Percentiles rank a stretch among this genome's conserved stretches.
Evolutionary conservation across 1,140 invertebrate genomes (phyloP).

Genomic region (Sarcophaga peregrina): DNA sequence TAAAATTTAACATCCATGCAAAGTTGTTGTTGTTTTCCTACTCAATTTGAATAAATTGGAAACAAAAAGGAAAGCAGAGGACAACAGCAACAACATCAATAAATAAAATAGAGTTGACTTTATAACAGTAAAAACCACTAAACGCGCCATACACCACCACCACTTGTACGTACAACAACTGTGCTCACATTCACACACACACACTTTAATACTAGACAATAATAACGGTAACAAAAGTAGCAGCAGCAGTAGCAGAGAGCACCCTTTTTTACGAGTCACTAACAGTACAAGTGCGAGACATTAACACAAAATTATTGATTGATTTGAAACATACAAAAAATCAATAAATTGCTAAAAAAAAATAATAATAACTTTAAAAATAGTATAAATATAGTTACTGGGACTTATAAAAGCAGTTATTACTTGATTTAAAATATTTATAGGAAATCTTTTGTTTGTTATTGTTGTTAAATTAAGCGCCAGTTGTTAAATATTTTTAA

Average conservation of each 20-base stretch:
- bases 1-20: neutral
- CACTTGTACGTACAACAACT: too few species aligned
- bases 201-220: neutral
- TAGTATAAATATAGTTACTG: too few species aligned
- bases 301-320: conserved; percentile 66
- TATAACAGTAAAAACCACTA: conserved; percentile 22
- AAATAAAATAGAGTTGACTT: conserved; percentile 19
- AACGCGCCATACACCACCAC: conserved; percentile 4
- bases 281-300: conserved; percentile 35
- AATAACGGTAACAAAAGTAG: neutral
- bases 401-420: too few species aligned
- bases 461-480: neutral
- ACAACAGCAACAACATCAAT: neutral
- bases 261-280: conserved; percentile 30
- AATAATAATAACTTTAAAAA: conserved; percentile 20
- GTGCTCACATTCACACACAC: too few species aligned
- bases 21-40: neutral
- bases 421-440: too few species aligned
- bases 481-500: neutral
- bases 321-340: conserved; percentile 59
- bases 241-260: neutral
- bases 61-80: neutral
- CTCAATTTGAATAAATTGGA: neutral
- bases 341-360: conserved; percentile 46
- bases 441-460: too few species aligned